These are phyloP conservation scores for Oxystoma pomonae DNA, from an alignment of 2,888 invertebrate species.

Conservation along the genomic window DNA sequence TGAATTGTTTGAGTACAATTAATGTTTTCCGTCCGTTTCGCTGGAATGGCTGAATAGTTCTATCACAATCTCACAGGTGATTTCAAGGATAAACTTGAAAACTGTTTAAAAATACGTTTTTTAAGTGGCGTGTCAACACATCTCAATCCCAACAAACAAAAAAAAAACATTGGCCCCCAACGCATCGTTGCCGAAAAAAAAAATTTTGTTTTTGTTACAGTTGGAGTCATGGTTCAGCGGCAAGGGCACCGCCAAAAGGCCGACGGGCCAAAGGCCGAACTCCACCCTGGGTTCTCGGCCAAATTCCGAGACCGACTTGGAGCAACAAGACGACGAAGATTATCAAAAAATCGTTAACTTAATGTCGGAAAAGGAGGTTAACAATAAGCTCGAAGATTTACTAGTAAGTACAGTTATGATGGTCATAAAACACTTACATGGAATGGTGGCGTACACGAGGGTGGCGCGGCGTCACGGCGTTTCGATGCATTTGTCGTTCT, in stretches of 20 bases:
- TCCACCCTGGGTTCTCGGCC: conserved; percentile 47
- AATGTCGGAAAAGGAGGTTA: conserved; percentile 66
- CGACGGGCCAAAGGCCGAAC: conserved; percentile 37
- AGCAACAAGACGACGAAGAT: conserved; percentile 60
- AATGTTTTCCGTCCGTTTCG: background rate
- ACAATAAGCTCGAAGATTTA: conserved; percentile 74
- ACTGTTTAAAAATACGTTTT: no score
- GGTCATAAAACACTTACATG: no score
- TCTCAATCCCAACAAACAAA: no score
- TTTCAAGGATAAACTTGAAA: no score
- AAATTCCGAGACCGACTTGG: conserved; percentile 55
- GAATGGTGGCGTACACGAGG: no score
- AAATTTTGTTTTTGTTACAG: conserved; percentile 31
- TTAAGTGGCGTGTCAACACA: no score
- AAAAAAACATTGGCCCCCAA: background rate
- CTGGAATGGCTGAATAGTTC: background rate
- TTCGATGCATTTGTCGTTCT: no score
- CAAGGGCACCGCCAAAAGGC: conserved; percentile 36
- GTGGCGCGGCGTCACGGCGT: no score
- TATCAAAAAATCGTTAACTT: conserved; percentile 58
- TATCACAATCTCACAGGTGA: no score
- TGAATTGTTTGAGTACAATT: no score
- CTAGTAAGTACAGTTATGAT: conserved; percentile 64
- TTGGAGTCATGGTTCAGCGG: conserved; percentile 46
- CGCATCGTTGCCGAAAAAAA: background rate